A percentile compares a stretch with the other conserved stretches of the same genome.
Conservation (phyloP, 2,888 invertebrate genomes). For the Mythimna impura region DNA sequence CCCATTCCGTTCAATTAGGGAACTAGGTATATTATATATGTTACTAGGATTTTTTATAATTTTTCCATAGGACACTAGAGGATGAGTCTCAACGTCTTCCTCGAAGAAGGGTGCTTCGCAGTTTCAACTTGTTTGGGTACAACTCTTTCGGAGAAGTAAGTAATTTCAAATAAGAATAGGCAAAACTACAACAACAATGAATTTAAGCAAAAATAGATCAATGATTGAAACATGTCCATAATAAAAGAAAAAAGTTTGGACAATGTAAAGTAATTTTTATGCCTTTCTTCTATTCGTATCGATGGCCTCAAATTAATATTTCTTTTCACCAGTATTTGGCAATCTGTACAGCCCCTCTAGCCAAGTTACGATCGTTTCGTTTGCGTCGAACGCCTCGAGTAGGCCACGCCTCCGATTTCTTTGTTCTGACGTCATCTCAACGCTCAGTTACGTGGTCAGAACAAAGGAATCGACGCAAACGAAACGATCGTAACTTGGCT, state of each 20-base stretch:
- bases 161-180: slow-evolving; percentile 33
- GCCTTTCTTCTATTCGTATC: no score
- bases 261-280: neutral
- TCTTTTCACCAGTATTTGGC: no score
- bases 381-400: no score
- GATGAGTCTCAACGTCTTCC: slow-evolving; percentile 69
- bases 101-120: slow-evolving; percentile 72
- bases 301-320: no score
- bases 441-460: no score
- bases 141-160: slow-evolving; percentile 78
- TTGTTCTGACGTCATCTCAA: no score
- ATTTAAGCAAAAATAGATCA: neutral
- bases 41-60: neutral
- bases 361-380: no score
- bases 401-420: no score
- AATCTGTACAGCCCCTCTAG: no score
- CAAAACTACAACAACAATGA: neutral
- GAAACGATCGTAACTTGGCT: no score
- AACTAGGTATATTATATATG: neutral
- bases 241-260: neutral
- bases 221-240: neutral
- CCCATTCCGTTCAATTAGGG: no score
- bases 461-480: no score
- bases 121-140: slow-evolving; percentile 75
- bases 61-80: slow-evolving; percentile 72